Evolutionary conservation across 2,888 invertebrate genomes (phyloP), one percentile per base, ranked within the genome.

Genomic region (Papilio gigon): DNA sequence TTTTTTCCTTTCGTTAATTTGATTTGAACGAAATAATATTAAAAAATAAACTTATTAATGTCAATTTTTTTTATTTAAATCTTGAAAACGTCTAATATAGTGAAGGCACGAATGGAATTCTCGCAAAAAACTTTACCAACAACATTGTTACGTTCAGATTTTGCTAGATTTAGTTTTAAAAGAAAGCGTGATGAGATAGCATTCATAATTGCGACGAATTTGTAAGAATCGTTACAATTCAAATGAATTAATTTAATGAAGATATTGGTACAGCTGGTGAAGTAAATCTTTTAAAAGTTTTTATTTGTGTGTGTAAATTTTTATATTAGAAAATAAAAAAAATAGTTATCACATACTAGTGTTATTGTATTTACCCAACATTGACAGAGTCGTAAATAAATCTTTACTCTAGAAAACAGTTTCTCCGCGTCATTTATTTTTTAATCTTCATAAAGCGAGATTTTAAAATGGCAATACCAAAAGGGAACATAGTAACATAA

Each of bases 81-180:
- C 4, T 1, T 50, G 37, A 25, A 53, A 27, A 53, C 37, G 2
- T 35, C 37, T 14, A 14, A 27, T 17, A 47, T 6, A 63, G 56
- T 11, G 56, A 64, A n/a, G n/a, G 25, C 5, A 35, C 14, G 50
- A 37, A 25, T 25, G 33, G 2, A 40, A 37, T 56, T 37, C 27
- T 56, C 12, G 37, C 11, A n/a, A n/a, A 44, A 65, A 65, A 65
- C 58, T 58, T 65, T 58, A 30, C 42, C 33, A 58, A 65, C 58
- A 40, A 65, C 58, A 58, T 17, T 33, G 11, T 42, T 44, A 56
- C 30, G 17, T 0, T 1, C 37, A 27, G 25, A 56, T 56, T 20
- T 17, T 40, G 30, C 65, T 30, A 25, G 50, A 63, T 50, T 63
- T 63, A 63, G 50, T 50, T 65, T 65, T 65, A 59, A 65, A 65